Base-by-base conservation (phyloP, 2,113 vertebrate species). In the Chitala chitala region DNA sequence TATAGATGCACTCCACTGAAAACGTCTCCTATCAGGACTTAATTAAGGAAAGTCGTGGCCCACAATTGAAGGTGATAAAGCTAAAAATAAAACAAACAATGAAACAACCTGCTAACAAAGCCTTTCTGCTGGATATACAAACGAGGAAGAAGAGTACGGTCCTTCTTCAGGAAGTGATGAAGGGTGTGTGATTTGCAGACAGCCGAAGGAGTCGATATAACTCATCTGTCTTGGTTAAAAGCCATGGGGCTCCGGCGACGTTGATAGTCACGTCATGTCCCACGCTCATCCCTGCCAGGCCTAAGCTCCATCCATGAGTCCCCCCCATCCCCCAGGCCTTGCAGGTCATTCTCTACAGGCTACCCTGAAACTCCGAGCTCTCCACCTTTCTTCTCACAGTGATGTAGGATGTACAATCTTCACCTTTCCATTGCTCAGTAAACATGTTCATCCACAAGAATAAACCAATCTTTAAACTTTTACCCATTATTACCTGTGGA, bases 11-110 rank as follows among this genome's bases (percentile, higher is more conserved):
- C 17, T 13, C 12, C 17, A 5, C 1, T 8, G 12, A 5, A 31
- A 33, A 31, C 48, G 29, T 33, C 31, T 31, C 38, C 50, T 33
- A 22, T 33, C 40, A 53, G 40, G 3, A 17, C 36, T 42, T 71
- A 55, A 36, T 26, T 71, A 55, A 51, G 69, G n/a, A 42, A 55
- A 40, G 53, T 56, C 69, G 36, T 51, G 12, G 53, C 53, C 69
- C 26, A 24, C 26, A 2, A 15, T 26, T 54, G 22, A 71, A 71
- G 33, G 69, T 71, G 69, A 71, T 56, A 71, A 17, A 17, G 15
- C 44, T 69, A 51, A 13, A 31, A 24, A 50, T 33, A 5, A 69
- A 36, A 20, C 26, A 69, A 53, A 50, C 17, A 13, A 6, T 6
- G 44, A 4, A 61, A 31, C 24, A 61, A n/a, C n/a, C n/a, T n/a